Percentiles rank a stretch among this genome's conserved stretches.
phyloP scores from a whole-genome alignment of 2,113 vertebrate species.

The Eurypyga helias region DNA sequence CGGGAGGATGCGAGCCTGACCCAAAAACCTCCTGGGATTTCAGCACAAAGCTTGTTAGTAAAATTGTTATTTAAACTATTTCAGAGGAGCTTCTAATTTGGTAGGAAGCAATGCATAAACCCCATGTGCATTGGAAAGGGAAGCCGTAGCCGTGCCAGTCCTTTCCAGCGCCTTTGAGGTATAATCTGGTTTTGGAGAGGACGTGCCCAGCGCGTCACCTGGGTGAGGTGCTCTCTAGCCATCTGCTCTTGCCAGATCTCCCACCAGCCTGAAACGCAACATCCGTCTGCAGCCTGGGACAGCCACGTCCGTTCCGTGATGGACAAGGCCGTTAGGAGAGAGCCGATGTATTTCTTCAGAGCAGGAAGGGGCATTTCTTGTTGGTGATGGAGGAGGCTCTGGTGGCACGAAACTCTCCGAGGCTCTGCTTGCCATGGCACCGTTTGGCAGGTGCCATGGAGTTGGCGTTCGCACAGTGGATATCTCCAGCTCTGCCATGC shows the following conservation, averaged over 20 bases:
- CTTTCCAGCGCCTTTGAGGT: too few relatives aligned
- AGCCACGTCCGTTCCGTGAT: neutral
- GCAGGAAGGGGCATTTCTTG: neutral
- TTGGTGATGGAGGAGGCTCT: neutral
- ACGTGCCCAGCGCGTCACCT: neutral
- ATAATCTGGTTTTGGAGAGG: accelerated
- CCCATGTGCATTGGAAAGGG: accelerated
- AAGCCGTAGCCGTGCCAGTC: neutral
- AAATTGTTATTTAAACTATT: neutral
- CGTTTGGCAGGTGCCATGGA: neutral
- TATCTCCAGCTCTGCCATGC: neutral
- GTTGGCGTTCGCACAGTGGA: neutral
- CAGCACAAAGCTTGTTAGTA: too few relatives aligned
- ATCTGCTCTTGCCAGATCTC: neutral
- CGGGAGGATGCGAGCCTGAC: neutral
- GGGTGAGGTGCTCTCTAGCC: neutral
- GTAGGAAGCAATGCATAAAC: neutral
- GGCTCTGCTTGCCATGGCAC: neutral
- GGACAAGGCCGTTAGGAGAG: neutral
- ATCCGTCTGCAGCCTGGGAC: too few relatives aligned
- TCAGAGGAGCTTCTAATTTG: neutral
- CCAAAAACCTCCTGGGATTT: accelerated
- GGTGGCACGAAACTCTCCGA: neutral
- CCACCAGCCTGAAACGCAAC: neutral
- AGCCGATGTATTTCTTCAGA: neutral